These are phyloP conservation scores for Sorex fumeus DNA, from an alignment of 2,113 vertebrate species.

Conservation along the genomic window DNA sequence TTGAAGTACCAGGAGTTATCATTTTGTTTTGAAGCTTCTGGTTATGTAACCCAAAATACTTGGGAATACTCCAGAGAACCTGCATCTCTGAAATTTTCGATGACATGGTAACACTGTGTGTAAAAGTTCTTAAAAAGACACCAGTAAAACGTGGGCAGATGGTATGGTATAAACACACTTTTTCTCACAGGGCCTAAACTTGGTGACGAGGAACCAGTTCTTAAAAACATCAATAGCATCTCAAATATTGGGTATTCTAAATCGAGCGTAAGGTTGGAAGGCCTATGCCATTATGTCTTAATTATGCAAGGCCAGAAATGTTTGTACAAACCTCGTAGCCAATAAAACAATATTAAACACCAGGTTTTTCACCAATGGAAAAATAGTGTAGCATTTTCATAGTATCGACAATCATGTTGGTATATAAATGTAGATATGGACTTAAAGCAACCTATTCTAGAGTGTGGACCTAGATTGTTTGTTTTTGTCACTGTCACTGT, in stretches of 20 bases:
- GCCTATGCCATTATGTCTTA: not conserved
- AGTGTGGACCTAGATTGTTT: not conserved
- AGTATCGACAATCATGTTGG: not conserved
- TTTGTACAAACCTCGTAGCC: not conserved
- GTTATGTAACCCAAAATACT: no score
- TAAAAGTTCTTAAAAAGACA: not conserved
- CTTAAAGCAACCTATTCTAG: not conserved
- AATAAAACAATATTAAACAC: no score
- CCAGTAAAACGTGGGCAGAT: not conserved
- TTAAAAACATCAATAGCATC: not conserved
- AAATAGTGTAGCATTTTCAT: not conserved
- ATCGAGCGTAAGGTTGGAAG: accelerated
- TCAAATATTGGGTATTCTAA: not conserved
- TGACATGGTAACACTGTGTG: not conserved
- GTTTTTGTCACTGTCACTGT: no score
- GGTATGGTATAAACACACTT: not conserved
- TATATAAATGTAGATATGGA: not conserved
- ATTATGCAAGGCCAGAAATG: accelerated
- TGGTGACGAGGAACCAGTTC: not conserved
- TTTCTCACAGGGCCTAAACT: not conserved
- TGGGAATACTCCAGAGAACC: not conserved
- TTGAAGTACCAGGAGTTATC: no score
- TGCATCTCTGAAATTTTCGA: not conserved
- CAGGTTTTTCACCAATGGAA: not conserved
- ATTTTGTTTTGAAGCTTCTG: no score